phyloP scores from a whole-genome alignment of 2,113 vertebrate genomes.

The Raja brachyura region DNA sequence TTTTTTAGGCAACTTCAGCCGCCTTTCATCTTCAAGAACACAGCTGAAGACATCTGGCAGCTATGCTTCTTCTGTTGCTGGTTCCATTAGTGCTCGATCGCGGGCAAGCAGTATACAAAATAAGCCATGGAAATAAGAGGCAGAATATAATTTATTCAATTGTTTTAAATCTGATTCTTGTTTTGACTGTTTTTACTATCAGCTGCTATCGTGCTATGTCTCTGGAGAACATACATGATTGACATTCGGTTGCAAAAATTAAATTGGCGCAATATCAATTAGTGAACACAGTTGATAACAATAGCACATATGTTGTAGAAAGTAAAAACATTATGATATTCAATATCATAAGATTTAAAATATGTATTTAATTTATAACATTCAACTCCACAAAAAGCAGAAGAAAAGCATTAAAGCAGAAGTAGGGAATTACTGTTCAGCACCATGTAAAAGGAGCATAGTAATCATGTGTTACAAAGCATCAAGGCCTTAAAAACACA shows the following conservation, averaged over 20 bases:
- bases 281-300: neutral
- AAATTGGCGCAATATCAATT: neutral
- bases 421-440: neutral
- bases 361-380: neutral
- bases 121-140: conserved; percentile 76
- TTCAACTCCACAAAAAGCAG: neutral
- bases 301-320: neutral
- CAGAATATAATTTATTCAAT: conserved; percentile 10
- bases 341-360: neutral
- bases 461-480: neutral
- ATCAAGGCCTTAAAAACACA: neutral
- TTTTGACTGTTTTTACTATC: neutral
- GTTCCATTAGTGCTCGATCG: conserved; percentile 44
- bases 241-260: neutral
- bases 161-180: neutral
- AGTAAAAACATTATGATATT: neutral
- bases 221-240: neutral
- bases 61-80: conserved; percentile 47
- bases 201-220: neutral
- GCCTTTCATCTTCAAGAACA: conserved; percentile 55
- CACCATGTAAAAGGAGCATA: neutral
- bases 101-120: conserved; percentile 52
- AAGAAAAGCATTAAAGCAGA: neutral
- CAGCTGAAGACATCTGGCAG: conserved; percentile 54
- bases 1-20: conserved; percentile 63